phyloP scores from a whole-genome alignment of 2,888 invertebrate genomes.

The Oxystoma pomonae region DNA sequence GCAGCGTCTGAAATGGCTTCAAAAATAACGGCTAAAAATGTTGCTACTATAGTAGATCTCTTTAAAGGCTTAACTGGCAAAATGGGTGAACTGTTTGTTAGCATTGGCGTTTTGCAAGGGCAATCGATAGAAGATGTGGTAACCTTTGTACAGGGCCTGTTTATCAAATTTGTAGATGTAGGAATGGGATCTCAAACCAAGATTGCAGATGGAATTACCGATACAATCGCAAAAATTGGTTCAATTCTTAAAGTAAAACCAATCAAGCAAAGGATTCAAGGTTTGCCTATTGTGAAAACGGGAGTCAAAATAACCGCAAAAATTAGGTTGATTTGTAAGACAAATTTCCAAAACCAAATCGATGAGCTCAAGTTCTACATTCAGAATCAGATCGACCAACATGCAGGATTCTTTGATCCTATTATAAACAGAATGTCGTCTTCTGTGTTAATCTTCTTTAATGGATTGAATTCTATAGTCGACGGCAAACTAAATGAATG shows the following conservation, averaged over 20 bases:
- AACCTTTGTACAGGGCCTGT: conserved; percentile 3
- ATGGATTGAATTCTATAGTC: conserved; percentile 16
- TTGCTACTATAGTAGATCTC: not conserved
- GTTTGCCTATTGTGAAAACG: conserved; percentile 17
- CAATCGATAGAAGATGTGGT: conserved; percentile 10
- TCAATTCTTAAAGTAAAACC: not conserved
- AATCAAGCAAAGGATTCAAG: conserved; percentile 7
- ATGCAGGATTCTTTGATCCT: conserved; percentile 26
- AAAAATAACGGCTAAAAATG: not conserved
- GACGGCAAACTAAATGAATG: conserved; percentile 15
- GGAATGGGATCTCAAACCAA: conserved; percentile 7
- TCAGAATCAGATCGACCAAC: conserved; percentile 9
- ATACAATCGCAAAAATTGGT: conserved; percentile 2
- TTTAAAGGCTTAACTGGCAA: not conserved
- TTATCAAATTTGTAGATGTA: conserved; percentile 10
- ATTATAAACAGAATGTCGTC: conserved; percentile 20
- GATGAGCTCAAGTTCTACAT: not conserved
- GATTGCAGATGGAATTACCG: conserved; percentile 4
- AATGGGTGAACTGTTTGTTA: not conserved
- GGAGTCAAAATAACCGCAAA: conserved; percentile 2
- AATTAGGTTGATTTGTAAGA: not conserved
- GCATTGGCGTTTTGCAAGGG: conserved; percentile 15
- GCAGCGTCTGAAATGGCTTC: not conserved
- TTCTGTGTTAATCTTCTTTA: conserved; percentile 20
- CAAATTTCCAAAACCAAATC: conserved; percentile 12